Evolutionary conservation across 1,140 invertebrate genomes (phyloP).

Genomic region (Pinna nobilis): DNA sequence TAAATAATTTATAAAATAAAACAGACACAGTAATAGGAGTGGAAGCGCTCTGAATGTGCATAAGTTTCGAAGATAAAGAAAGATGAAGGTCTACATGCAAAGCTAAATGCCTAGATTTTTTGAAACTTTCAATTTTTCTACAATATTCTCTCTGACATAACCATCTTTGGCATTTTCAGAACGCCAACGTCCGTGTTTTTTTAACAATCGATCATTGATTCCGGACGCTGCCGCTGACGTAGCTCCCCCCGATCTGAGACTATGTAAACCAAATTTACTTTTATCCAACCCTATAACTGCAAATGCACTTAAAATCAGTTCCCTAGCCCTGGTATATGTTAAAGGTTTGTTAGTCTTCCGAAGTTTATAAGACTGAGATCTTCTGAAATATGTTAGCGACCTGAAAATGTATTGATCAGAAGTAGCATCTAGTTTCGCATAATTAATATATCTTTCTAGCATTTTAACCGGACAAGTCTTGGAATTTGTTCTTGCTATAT

Average conservation of each 20-base stretch:
- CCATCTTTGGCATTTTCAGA: slow-evolving; percentile 17
- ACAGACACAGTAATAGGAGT: too few relatives aligned
- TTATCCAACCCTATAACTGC: slow-evolving; percentile 23
- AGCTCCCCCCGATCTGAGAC: slow-evolving; percentile 19
- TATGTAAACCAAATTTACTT: slow-evolving; percentile 29
- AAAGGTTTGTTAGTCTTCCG: not conserved
- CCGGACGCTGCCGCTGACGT: slow-evolving; percentile 7
- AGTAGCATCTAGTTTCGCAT: slow-evolving; percentile 1
- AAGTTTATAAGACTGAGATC: not conserved
- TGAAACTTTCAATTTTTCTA: not conserved
- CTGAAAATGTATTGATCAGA: slow-evolving; percentile 16
- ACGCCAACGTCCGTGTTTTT: slow-evolving; percentile 17
- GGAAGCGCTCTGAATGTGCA: too few relatives aligned
- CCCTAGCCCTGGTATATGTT: slow-evolving; percentile 25
- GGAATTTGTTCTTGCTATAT: slow-evolving; percentile 21
- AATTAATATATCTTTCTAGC: slow-evolving; percentile 15
- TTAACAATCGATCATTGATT: slow-evolving; percentile 21
- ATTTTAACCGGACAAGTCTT: slow-evolving; percentile 23
- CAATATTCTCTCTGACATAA: not conserved
- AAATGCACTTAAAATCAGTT: slow-evolving; percentile 14
- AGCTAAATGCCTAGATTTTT: slow-evolving; percentile 14
- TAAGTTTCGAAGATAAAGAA: too few relatives aligned
- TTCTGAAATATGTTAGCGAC: slow-evolving; percentile 8
- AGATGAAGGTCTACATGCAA: too few relatives aligned
- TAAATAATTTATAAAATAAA: too few relatives aligned